These are phyloP conservation scores for Orchesellides sinensis DNA, from an alignment of 2,888 invertebrate genomes.

Conservation along the genomic window DNA sequence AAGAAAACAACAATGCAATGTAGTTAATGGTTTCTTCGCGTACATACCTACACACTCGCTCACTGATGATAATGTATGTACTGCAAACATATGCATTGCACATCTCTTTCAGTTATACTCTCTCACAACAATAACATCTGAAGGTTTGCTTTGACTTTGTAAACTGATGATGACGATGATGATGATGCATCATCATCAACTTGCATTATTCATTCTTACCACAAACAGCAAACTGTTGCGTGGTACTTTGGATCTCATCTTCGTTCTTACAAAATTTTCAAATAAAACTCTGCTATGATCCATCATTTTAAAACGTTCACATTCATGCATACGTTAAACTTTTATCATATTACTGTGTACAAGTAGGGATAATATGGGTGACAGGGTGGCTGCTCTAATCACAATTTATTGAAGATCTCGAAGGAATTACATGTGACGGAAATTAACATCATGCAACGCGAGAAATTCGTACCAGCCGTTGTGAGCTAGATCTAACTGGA, in stretches of 20 bases:
- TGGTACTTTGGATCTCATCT: constrained; percentile 50
- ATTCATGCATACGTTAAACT: no score
- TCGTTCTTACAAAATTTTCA: constrained; percentile 4
- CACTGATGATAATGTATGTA: not conserved
- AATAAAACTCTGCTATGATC: no score
- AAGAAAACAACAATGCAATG: not conserved
- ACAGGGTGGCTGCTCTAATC: no score
- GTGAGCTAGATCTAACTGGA: no score
- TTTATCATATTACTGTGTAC: no score
- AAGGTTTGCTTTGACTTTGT: not conserved
- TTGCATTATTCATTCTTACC: constrained; percentile 33
- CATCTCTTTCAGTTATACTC: constrained; percentile 1
- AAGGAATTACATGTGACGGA: no score
- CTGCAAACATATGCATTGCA: not conserved
- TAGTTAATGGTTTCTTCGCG: not conserved
- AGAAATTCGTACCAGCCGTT: not conserved
- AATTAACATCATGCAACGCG: no score
- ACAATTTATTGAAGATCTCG: no score
- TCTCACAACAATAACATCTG: constrained; percentile 3
- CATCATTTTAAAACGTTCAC: no score
- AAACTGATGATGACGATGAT: constrained; percentile 25
- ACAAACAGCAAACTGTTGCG: constrained; percentile 52
- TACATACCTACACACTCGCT: not conserved
- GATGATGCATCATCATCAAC: constrained; percentile 20
- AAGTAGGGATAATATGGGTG: no score